These are phyloP conservation scores for Labeo rohita DNA, from an alignment of 2,113 vertebrate genomes.

Conservation along the genomic window DNA sequence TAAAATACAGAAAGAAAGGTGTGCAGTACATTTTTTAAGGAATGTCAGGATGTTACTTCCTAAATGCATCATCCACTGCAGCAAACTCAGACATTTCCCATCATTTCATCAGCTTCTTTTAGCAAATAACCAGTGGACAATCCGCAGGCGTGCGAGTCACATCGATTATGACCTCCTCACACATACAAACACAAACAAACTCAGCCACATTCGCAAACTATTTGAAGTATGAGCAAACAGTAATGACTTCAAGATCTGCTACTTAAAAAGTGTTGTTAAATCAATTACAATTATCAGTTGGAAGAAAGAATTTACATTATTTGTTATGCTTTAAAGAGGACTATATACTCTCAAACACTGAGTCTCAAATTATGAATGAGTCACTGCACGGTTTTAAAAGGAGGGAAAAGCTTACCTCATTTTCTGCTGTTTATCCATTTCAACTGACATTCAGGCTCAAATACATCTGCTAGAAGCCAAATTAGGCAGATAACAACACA, in stretches of 20 bases:
- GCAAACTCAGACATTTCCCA: conserved; percentile 27
- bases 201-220: background rate
- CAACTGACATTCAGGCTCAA: background rate
- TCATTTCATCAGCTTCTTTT: conserved; percentile 42
- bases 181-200: conserved; percentile 30
- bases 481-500: background rate
- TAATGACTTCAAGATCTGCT: background rate
- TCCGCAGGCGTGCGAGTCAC: conserved; percentile 12
- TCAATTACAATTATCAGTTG: background rate
- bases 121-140: conserved; percentile 28
- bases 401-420: background rate
- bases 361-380: background rate
- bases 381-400: background rate
- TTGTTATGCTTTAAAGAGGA: background rate
- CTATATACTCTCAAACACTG: background rate
- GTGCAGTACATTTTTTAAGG: conserved; percentile 6
- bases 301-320: background rate
- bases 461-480: background rate
- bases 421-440: background rate
- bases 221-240: background rate
- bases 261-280: background rate
- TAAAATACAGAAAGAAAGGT: background rate
- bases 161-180: background rate
- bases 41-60: conserved; percentile 2
- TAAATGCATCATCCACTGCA: conserved; percentile 32